Evolutionary conservation across 64 coral and sea anemone genomes (phyloP).

Genomic region (Anthopleura sola): DNA sequence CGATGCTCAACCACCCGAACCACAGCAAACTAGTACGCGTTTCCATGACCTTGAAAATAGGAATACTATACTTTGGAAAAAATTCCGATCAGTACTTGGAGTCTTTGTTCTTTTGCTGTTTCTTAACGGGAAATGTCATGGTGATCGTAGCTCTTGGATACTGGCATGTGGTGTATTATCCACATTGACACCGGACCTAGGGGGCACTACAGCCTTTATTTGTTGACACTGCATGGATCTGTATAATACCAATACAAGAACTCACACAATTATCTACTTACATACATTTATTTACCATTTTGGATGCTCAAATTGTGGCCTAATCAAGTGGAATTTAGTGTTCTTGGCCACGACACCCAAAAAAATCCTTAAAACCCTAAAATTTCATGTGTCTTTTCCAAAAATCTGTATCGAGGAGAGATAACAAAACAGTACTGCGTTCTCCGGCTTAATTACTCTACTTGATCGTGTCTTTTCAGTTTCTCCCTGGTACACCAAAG

Average conservation of each 20-base stretch:
- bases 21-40: neutral
- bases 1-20: neutral
- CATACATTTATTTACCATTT: neutral
- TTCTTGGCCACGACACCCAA: neutral
- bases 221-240: slow-evolving; percentile 7
- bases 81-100: slow-evolving; percentile 28
- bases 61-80: slow-evolving; percentile 24
- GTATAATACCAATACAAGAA: slow-evolving; percentile 10
- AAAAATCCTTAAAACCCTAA: neutral
- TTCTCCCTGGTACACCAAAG: neutral
- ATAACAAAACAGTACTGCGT: too few relatives aligned
- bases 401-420: neutral
- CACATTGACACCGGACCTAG: slow-evolving; percentile 57
- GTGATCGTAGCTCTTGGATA: slow-evolving; percentile 38
- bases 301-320: neutral
- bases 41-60: neutral
- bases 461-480: neutral
- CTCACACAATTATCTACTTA: slow-evolving; percentile 25
- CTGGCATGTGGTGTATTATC: slow-evolving; percentile 59
- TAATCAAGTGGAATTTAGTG: neutral
- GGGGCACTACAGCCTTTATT: slow-evolving; percentile 68
- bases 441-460: neutral
- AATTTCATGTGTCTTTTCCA: neutral
- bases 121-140: slow-evolving; percentile 49
- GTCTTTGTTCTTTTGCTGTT: slow-evolving; percentile 67